Base-by-base conservation (phyloP, 1,140 invertebrate species). In the Pteromalus puparum region DNA sequence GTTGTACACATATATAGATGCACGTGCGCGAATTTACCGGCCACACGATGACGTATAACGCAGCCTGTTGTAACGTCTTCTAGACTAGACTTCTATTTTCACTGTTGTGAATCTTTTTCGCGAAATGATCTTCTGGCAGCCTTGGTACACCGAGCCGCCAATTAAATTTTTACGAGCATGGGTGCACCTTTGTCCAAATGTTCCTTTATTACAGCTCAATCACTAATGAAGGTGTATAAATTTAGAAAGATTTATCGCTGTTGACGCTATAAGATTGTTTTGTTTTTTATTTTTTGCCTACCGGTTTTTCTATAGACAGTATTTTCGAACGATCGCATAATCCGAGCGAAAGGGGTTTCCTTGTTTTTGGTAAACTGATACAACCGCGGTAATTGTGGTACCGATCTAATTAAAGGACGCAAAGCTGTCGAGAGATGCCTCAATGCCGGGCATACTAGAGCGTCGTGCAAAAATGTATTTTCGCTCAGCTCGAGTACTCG, bases 131-230 rank as follows among this genome's bases (percentile, higher is more conserved):
- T 65, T 76, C 42, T 84, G 76, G 46, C 76, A 73, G 24, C 72
- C 46, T 73, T 73, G 21, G 38, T n/a, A 67, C 26, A 26, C 2
- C 67, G 0, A 72, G 61, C 0, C 18, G 42, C 75, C 76, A 84
- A 84, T 84, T 84, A 79, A 72, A 84, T 61, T 79, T 84, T 79
- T 67, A 83, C 2, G 6, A 48, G 5, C 24, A 12, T 28, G 13
- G 10, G 48, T 21, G 2, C n/a, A 21, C 34, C 7, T 61, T 48
- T 79, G n/a, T 78, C 18, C 53, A 30, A 68, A 13, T 67, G 24
- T 26, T 85, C 53, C 83, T 86, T 83, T 77, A 81, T 85, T 84
- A 85, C 53, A 78, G 24, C 73, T 30, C 75, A 61, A 74, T 30
- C 38, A 48, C 21, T 28, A 46, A 82, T 61, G 26, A 61, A 61